Evolutionary conservation across 2,797 vertebrate species (phyloP).

Genomic region (Sebastes steindachneri): DNA sequence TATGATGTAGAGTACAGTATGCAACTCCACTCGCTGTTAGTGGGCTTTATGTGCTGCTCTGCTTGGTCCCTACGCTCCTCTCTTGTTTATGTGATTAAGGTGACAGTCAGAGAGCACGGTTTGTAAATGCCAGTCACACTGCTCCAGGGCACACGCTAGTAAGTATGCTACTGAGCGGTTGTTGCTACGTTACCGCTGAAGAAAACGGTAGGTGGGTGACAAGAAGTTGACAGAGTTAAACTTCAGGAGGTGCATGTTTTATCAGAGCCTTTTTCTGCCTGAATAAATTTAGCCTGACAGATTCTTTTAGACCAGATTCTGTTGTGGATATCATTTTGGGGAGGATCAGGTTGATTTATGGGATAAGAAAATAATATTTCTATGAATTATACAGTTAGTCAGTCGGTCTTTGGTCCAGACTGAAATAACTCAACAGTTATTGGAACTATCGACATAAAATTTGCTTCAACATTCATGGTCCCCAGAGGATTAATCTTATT

Average conservation of each 20-base stretch:
- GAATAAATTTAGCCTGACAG: constrained; percentile 7
- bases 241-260: constrained; percentile 40
- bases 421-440: neutral
- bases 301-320: neutral
- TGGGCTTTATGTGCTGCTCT: constrained; percentile 8
- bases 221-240: constrained; percentile 59
- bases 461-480: neutral
- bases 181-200: constrained; percentile 66
- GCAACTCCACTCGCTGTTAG: neutral
- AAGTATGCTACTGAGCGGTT: constrained; percentile 58
- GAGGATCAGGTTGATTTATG: neutral
- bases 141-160: constrained; percentile 50
- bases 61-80: constrained; percentile 40
- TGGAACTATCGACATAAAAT: neutral
- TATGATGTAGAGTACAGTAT: neutral
- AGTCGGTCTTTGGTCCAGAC: neutral
- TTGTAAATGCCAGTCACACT: constrained; percentile 68
- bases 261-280: constrained; percentile 23
- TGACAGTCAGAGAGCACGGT: constrained; percentile 55
- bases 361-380: neutral
- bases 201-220: constrained; percentile 42
- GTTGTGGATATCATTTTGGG: neutral
- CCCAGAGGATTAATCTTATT: neutral
- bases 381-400: too few species aligned
- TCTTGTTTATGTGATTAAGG: constrained; percentile 67